Conservation (phyloP, 2,797 vertebrate genomes). For the Cygnus olor region DNA sequence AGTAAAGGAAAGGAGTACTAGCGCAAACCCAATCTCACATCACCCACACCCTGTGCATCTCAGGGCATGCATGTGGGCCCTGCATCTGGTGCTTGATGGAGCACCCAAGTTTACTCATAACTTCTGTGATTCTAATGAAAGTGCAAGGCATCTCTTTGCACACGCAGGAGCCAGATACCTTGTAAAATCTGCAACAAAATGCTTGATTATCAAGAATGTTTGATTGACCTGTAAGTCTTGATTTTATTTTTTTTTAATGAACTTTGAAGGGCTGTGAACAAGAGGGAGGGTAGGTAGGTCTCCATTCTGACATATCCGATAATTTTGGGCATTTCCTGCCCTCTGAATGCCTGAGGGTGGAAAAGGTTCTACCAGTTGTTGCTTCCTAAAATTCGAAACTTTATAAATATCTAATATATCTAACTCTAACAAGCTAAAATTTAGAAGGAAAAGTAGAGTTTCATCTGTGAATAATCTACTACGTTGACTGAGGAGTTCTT, state of each 20-base stretch:
- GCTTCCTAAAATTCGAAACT: not conserved
- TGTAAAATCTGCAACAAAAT: not conserved
- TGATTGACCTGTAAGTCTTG: not conserved
- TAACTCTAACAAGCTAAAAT: not conserved
- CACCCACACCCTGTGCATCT: not conserved
- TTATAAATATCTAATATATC: not conserved
- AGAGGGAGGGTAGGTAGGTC: not conserved
- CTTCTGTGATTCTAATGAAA: not conserved
- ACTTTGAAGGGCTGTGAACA: not conserved
- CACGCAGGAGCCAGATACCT: not conserved
- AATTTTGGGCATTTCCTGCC: slow-evolving; percentile 15
- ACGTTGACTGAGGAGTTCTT: not conserved
- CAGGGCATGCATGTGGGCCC: not conserved
- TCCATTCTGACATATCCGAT: not conserved
- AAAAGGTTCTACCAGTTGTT: not conserved
- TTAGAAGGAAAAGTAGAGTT: not conserved
- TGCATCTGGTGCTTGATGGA: not conserved
- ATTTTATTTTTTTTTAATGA: not conserved
- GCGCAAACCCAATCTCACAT: not conserved
- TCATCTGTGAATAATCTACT: not conserved
- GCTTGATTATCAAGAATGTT: not conserved
- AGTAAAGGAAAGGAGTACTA: not conserved
- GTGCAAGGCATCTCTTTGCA: not conserved
- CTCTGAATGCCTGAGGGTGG: not conserved
- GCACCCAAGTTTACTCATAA: not conserved